Percentiles rank a stretch among this genome's conserved stretches.
Conservation (phyloP, 2,888 invertebrate species). For the Aplocera efformata region DNA sequence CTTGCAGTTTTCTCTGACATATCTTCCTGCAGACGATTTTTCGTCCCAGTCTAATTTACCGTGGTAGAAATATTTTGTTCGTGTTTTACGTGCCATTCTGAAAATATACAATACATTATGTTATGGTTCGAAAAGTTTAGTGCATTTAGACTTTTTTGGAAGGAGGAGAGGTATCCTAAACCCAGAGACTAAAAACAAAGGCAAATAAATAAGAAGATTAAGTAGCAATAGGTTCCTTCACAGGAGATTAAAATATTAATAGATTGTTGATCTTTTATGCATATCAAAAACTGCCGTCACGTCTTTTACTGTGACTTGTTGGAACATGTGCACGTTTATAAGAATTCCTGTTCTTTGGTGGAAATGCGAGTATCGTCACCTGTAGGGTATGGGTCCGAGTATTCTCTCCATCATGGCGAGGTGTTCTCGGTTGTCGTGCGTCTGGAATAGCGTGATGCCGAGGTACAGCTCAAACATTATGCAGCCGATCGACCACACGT, state of each 20-base stretch:
- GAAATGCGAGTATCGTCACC: slow-evolving; percentile 63
- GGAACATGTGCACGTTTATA: too few relatives aligned
- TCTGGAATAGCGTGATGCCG: slow-evolving; percentile 99
- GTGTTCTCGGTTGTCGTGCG: slow-evolving; percentile 99
- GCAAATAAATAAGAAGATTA: too few relatives aligned
- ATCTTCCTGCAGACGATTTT: slow-evolving; percentile 97
- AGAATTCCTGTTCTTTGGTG: too few relatives aligned
- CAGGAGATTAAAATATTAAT: too few relatives aligned
- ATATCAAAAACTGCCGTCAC: too few relatives aligned
- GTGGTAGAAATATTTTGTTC: slow-evolving; percentile 99
- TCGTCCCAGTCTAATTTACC: slow-evolving; percentile 99
- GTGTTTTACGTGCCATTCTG: slow-evolving; percentile 93
- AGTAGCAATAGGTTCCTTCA: too few relatives aligned
- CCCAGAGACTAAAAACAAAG: too few relatives aligned
- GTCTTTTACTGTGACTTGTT: too few relatives aligned
- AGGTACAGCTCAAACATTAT: slow-evolving; percentile 99
- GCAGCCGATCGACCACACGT: slow-evolving; percentile 99
- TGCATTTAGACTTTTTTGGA: too few relatives aligned
- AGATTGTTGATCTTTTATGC: too few relatives aligned
- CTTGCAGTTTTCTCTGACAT: slow-evolving; percentile 98
- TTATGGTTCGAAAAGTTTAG: too few relatives aligned
- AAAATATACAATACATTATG: slow-evolving; percentile 30
- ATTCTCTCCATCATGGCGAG: slow-evolving; percentile 99
- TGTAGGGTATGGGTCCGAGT: slow-evolving; percentile 96
- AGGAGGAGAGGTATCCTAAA: too few relatives aligned